Conservation (phyloP, 2,888 invertebrate species). For the Ectemnius cavifrons region DNA sequence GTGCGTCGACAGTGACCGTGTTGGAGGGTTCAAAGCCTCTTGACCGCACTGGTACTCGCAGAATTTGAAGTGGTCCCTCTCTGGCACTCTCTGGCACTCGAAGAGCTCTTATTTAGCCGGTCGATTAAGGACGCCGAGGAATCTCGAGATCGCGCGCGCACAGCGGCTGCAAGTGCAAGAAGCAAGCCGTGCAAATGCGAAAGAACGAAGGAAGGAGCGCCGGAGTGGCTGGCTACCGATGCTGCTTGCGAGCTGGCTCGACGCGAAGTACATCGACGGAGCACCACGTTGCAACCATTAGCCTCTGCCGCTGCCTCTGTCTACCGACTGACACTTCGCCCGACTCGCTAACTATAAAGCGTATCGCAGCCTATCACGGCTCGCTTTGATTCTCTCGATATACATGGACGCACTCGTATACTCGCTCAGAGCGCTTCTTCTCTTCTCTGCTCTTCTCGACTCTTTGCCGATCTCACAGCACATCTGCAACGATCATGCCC, state of each 20-base stretch:
- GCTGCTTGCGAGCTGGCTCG: slow-evolving; percentile 61
- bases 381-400: slow-evolving; percentile 51
- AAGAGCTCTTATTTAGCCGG: slow-evolving; percentile 30
- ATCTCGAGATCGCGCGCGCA: slow-evolving; percentile 29
- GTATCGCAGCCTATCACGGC: slow-evolving; percentile 58
- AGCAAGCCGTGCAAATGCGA: too few species aligned
- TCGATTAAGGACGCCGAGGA: slow-evolving; percentile 28
- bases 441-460: too few species aligned
- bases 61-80: slow-evolving; percentile 35
- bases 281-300: too few species aligned
- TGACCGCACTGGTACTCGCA: slow-evolving; percentile 46
- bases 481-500: neutral
- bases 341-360: slow-evolving; percentile 57
- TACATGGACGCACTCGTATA: slow-evolving; percentile 10
- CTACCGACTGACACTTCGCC: slow-evolving; percentile 47
- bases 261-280: slow-evolving; percentile 57
- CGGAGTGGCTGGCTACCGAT: slow-evolving; percentile 32
- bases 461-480: neutral
- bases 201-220: slow-evolving; percentile 12
- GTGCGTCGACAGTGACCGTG: neutral
- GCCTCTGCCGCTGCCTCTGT: slow-evolving; percentile 31
- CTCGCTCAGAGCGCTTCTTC: neutral
- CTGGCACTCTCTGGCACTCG: too few species aligned
- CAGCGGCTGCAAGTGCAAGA: slow-evolving; percentile 28
- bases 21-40: slow-evolving; percentile 13